Base-by-base conservation (phyloP, 1,140 invertebrate species). In the Drosophila rhopaloa region DNA sequence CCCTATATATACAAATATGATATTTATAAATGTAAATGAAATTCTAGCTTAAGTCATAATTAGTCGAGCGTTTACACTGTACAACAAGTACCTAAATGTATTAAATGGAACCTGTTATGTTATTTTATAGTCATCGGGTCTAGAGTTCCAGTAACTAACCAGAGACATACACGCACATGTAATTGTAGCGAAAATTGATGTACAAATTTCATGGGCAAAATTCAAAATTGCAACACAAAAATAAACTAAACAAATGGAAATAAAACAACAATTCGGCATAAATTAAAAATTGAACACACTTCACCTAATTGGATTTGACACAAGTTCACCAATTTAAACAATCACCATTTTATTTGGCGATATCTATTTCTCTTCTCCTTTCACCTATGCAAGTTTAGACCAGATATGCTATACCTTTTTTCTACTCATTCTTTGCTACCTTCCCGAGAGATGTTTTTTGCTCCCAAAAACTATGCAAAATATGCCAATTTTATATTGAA, bases 71-170 rank as follows among this genome's bases (percentile, higher is more conserved):
- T 81, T 81, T 82, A 82, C 79, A 58, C 68, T 57, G 67, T 71
- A 71, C 67, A 71, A 71, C 67, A 71, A 68, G 74, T 77, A 60
- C 62, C 79, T 88, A 63, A 86, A 83, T 79, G 76, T 80, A 82
- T 88, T 86, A 76, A 82, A 79, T 65, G 63, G 73, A 85, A 70
- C 47, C 59, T 83, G 81, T 84, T 84, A 84, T 72, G 83, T 80
- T 80, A 84, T 84, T 84, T 80, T 80, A 76, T 70, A 82, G 62
- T 82, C 74, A 60, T 68, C 60, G 60, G 66, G 60, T 57, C 35
- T 41, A 77, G 71, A 73, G 55, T 59, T 82, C 65, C 66, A 86
- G 83, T 88, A 82, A 86, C 83, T 88, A 88, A 88, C 81, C 59
- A 68, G 70, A 38, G 46, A 50, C 40, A 65, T 63, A 55, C 54